Percentiles rank a stretch among this genome's conserved stretches.
Conservation (phyloP, 2,797 vertebrate genomes). For the Acanthornis magna region DNA sequence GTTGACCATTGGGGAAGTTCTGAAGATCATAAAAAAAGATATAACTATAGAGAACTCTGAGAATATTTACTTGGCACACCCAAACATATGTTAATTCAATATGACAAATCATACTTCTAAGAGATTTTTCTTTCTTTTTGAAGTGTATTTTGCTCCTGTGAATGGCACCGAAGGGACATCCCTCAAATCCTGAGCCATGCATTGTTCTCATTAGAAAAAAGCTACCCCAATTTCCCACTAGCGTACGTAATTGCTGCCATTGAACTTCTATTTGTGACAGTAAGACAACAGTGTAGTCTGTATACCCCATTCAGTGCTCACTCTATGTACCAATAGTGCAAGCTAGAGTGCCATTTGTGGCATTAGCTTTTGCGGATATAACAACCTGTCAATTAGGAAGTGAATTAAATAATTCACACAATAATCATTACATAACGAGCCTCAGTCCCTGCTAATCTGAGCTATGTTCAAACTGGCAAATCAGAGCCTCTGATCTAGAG, state of each 20-base stretch:
- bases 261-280: neutral
- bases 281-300: neutral
- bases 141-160: neutral
- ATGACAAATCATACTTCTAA: neutral
- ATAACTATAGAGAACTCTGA: neutral
- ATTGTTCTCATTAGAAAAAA: neutral
- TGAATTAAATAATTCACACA: conserved; percentile 26
- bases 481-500: neutral
- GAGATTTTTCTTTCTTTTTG: neutral
- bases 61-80: neutral
- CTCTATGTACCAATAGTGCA: neutral
- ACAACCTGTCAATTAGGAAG: conserved; percentile 25
- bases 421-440: neutral
- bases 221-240: neutral
- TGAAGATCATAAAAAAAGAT: neutral
- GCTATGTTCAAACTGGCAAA: conserved; percentile 2
- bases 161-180: neutral
- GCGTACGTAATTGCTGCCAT: neutral
- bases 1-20: neutral
- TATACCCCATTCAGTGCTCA: neutral
- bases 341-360: neutral
- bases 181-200: neutral
- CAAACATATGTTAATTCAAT: neutral
- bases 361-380: conserved; percentile 14
- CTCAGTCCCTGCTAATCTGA: neutral